phyloP scores from a whole-genome alignment of 2,113 vertebrate species.

The Xiphophorus couchianus region DNA sequence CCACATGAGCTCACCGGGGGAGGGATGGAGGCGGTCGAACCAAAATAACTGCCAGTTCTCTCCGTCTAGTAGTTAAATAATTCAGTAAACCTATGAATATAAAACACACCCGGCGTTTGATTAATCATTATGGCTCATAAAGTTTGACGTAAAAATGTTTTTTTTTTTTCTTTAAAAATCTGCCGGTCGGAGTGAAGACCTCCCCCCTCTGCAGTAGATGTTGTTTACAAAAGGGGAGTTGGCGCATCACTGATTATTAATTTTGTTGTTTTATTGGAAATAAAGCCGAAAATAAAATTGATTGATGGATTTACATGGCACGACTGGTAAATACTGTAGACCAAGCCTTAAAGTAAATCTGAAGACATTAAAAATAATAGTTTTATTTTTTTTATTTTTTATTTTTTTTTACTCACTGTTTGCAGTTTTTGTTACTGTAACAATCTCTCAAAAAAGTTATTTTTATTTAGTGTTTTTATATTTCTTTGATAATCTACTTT shows the following conservation, averaged over 20 bases:
- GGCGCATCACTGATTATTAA: neutral
- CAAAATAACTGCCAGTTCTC: neutral
- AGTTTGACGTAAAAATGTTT: rapidly evolving
- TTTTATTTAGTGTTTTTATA: too few species aligned
- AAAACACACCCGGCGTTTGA: neutral
- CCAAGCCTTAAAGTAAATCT: too few species aligned
- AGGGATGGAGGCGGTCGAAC: neutral
- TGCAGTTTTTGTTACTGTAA: neutral
- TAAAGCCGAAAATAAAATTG: too few species aligned
- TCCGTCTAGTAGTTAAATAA: neutral
- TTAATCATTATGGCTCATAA: rapidly evolving
- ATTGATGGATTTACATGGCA: neutral
- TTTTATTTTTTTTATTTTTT: too few species aligned
- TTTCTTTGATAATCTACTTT: too few species aligned
- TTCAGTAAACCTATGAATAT: neutral
- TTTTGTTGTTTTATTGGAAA: neutral
- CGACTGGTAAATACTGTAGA: neutral
- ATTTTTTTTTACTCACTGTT: too few species aligned
- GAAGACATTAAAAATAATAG: too few species aligned
- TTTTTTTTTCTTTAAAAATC: neutral
- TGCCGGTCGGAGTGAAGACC: neutral
- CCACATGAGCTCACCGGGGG: conserved; percentile 56
- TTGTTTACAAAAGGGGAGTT: conserved; percentile 52
- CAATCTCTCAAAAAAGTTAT: too few species aligned
- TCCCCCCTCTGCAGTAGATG: conserved; percentile 40